Conservation (phyloP, 30 jellyfish, hydroid and myxozoan genomes). For the Mastigias papua region DNA sequence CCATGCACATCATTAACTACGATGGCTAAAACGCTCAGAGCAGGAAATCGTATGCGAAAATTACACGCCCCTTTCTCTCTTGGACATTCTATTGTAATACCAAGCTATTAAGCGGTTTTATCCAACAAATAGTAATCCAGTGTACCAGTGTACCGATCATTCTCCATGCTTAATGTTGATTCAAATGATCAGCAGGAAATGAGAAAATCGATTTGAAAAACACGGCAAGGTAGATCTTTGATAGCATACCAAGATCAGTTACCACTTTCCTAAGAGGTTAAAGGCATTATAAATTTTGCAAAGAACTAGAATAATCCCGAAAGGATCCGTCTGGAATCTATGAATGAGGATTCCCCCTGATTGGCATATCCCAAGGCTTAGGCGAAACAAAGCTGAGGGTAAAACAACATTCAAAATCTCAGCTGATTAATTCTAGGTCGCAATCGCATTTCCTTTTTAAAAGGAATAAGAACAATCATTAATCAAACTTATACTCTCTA, state of each 20-base stretch:
- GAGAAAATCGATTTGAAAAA: neutral
- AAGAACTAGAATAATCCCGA: neutral
- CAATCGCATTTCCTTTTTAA: neutral
- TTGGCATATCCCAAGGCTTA: neutral
- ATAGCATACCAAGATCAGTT: constrained; percentile 26
- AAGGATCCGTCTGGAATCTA: constrained; percentile 1
- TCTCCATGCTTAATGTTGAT: neutral
- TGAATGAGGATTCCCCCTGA: neutral
- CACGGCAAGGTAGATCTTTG: neutral
- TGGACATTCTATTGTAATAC: neutral
- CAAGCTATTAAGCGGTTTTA: neutral
- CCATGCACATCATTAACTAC: neutral
- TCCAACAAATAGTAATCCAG: neutral
- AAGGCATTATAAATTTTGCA: neutral
- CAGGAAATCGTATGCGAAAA: neutral
- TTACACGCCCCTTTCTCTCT: constrained; percentile 1
- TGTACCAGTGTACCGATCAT: neutral
- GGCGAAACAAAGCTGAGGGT: neutral
- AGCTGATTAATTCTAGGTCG: neutral
- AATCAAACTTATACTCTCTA: neutral
- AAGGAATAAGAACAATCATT: neutral
- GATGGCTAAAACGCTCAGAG: neutral
- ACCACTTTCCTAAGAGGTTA: neutral
- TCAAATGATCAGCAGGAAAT: neutral
- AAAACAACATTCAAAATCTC: constrained; percentile 4